Conservation (phyloP, 1,140 invertebrate genomes). For the Drosophila seguyi region DNA sequence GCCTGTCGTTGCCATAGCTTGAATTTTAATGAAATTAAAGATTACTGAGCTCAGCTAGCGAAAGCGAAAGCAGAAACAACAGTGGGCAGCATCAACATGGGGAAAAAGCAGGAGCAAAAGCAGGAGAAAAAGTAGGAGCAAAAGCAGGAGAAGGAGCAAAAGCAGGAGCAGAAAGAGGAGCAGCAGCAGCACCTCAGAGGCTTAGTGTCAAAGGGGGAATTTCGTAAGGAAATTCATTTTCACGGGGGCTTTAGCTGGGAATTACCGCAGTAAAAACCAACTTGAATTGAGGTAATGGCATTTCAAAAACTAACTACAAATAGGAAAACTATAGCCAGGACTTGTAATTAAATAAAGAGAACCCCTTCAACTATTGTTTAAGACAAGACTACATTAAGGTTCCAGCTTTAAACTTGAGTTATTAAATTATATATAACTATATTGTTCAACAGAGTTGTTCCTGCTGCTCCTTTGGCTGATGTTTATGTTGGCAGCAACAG, state of each 20-base stretch:
- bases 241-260: neutral
- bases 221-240: neutral
- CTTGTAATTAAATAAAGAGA: neutral
- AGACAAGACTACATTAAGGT: neutral
- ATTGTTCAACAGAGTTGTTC: neutral
- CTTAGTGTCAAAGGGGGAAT: conserved; percentile 2
- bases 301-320: conserved; percentile 2
- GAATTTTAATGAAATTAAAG: conserved; percentile 82
- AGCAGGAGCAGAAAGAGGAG: conserved; percentile 8
- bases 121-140: neutral
- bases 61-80: conserved; percentile 22
- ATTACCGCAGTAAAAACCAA: neutral
- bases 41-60: conserved; percentile 67
- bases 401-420: neutral
- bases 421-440: conserved; percentile 2
- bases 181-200: neutral
- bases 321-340: neutral
- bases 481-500: conserved; percentile 1
- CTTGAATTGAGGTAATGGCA: neutral
- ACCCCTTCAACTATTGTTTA: too few species aligned
- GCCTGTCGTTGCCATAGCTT: conserved; percentile 51
- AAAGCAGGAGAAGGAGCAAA: conserved; percentile 4
- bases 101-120: conserved; percentile 1
- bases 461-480: neutral
- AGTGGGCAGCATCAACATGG: neutral